Evolutionary conservation across 2,888 invertebrate species (phyloP).

Genomic region (Ecdyonurus torrentis): DNA sequence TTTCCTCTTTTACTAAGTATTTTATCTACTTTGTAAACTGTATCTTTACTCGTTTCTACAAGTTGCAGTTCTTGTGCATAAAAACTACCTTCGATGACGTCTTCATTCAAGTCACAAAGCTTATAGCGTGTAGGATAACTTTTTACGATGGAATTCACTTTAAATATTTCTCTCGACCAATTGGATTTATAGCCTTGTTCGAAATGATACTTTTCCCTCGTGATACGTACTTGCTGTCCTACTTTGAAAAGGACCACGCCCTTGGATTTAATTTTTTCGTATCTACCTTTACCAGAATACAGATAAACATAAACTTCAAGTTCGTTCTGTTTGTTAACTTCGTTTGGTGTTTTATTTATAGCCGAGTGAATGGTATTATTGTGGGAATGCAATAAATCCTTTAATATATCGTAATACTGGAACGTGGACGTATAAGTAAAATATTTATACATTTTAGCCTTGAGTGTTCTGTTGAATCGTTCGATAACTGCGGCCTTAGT

Average conservation of each 20-base stretch:
- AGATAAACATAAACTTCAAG: not conserved
- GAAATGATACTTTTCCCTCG: constrained; percentile 14
- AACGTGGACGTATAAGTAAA: constrained; percentile 16
- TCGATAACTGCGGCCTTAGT: constrained; percentile 20
- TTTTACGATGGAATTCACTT: constrained; percentile 11
- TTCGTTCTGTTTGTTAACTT: not conserved
- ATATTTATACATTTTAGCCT: constrained; percentile 17
- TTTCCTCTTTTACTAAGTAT: constrained; percentile 12
- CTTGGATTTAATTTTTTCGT: not conserved
- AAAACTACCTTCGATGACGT: constrained; percentile 16
- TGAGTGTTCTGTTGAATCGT: constrained; percentile 20
- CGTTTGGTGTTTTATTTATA: not conserved
- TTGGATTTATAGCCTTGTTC: constrained; percentile 15
- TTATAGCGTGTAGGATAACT: constrained; percentile 16
- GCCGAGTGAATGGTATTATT: constrained; percentile 16
- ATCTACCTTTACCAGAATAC: not conserved
- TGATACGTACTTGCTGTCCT: constrained; percentile 11
- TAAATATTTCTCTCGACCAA: constrained; percentile 17
- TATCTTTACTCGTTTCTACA: constrained; percentile 7
- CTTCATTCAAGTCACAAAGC: constrained; percentile 15
- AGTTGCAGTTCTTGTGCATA: constrained; percentile 15
- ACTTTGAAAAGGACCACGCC: too few species aligned
- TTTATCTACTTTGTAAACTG: constrained; percentile 14
- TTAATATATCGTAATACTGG: constrained; percentile 17
- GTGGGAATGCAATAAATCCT: constrained; percentile 15